phyloP scores from a whole-genome alignment of 2,888 invertebrate species.

The Hyles lineata region DNA sequence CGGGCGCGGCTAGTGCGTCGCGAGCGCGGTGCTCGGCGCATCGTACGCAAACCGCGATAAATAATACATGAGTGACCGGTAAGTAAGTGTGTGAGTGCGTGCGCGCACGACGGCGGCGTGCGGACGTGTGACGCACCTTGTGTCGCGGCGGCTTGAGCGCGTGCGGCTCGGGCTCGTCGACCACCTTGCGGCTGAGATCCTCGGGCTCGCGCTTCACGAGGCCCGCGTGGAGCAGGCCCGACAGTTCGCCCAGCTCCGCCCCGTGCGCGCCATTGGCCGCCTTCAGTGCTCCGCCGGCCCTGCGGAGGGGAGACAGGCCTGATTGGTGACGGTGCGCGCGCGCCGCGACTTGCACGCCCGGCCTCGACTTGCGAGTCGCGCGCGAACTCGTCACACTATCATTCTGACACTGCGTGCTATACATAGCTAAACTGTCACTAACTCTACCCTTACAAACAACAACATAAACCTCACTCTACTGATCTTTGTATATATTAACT shows the following conservation, averaged over 20 bases:
- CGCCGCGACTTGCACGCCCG: conserved; percentile 62
- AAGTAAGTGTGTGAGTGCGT: conserved; percentile 81
- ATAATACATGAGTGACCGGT: conserved; percentile 84
- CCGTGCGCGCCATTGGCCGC: conserved; percentile 88
- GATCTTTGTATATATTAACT: background rate
- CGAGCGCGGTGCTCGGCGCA: conserved; percentile 84
- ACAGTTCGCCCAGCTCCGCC: conserved; percentile 87
- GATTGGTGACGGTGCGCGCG: conserved; percentile 77
- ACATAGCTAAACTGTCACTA: conserved; percentile 58
- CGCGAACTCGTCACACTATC: conserved; percentile 67
- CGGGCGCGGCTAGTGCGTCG: conserved; percentile 84
- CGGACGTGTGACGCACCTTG: conserved; percentile 86
- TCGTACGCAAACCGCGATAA: conserved; percentile 85
- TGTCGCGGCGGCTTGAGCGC: conserved; percentile 87
- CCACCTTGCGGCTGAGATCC: conserved; percentile 90
- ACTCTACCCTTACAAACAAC: background rate
- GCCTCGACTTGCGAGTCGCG: conserved; percentile 50
- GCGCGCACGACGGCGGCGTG: conserved; percentile 83
- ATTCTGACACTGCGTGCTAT: conserved; percentile 62
- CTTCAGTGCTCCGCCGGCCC: conserved; percentile 86
- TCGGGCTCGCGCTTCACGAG: conserved; percentile 93
- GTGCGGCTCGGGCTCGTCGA: conserved; percentile 85
- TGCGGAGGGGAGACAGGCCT: conserved; percentile 86
- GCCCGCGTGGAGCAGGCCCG: conserved; percentile 86
- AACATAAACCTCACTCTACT: background rate